Conservation (phyloP, 2,797 vertebrate genomes). For the Melanotaenia maccullochi region DNA sequence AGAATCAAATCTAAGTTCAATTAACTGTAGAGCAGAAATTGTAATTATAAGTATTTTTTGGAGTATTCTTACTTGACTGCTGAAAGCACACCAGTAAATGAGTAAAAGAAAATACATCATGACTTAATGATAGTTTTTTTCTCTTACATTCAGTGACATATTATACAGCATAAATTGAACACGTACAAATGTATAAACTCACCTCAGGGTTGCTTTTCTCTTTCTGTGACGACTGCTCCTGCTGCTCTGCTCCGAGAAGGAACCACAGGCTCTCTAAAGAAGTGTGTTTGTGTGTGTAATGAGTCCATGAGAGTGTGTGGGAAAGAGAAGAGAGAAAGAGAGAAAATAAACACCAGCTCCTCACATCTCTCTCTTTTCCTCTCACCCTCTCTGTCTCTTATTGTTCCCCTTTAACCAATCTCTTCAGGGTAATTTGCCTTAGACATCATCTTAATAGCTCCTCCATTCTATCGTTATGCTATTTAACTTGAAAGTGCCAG, state of each 20-base stretch:
- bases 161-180: neutral
- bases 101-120: constrained; percentile 8
- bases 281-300: constrained; percentile 20
- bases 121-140: neutral
- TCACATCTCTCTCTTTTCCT: constrained; percentile 9
- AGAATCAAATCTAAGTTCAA: neutral
- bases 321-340: constrained; percentile 13
- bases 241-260: constrained; percentile 47
- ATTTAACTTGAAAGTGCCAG: constrained; percentile 24
- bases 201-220: constrained; percentile 54
- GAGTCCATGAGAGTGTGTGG: constrained; percentile 38
- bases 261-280: constrained; percentile 39
- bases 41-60: neutral
- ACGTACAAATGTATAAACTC: constrained; percentile 44
- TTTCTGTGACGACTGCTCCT: constrained; percentile 19
- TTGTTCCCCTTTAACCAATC: constrained; percentile 31
- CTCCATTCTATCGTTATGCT: constrained; percentile 30
- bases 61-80: constrained; percentile 2
- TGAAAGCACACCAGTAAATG: constrained; percentile 13
- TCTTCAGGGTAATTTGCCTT: constrained; percentile 43
- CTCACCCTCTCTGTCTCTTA: constrained; percentile 13
- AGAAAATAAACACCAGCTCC: constrained; percentile 27
- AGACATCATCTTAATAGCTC: constrained; percentile 52
- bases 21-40: neutral
- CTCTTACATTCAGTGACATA: neutral